Base-by-base conservation (phyloP, 2,888 invertebrate genomes). In the Athalia cordata region DNA sequence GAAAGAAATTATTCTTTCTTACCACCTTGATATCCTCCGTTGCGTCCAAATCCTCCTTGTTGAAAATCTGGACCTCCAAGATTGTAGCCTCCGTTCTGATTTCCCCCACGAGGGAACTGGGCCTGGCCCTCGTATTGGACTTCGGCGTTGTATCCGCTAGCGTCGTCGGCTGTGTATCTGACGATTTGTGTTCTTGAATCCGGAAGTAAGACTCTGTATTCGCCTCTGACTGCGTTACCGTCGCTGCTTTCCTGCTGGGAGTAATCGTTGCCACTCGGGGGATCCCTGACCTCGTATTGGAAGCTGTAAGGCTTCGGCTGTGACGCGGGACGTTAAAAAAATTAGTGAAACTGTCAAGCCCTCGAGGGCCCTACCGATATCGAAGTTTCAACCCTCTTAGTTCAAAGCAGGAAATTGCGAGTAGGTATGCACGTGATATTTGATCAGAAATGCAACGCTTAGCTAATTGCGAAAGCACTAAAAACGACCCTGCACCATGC, bases 151-250 rank as follows among this genome's bases (percentile, higher is more conserved):
- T 95, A 97, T 74, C 97, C 97, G 83, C 95, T 96, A 88, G 95
- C 95, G 95, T 96, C 96, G 88, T 96, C 96, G 67, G 92, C 92
- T 3, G 95, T 95, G 88, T 97, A 97, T 85, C 95, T 94, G 9
- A 96, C 96, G 82, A 96, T 94, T 91, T 97, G 97, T 43, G 95
- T 95, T 81, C 97, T 93, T 49, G 97, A 96, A 88, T 97, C 97
- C 0, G 97, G 97, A 80, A 97, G 90, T 50, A 95, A 94, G 0
- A 96, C 95, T 81, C 95, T 92, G 91, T 97, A 97, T 89, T 96
- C 96, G 47, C 97, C 97, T 77, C 93, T 93, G 0, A 96, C 96
- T 77, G 95, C 93, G 89, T 96, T 96, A 57, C 96, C 96, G 89
- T 97, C 95, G 80, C 95, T 95, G 80, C 94, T 93, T 29, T 96